These are phyloP conservation scores for Lontra canadensis DNA, from an alignment of 2,113 vertebrate genomes.

Conservation along the genomic window DNA sequence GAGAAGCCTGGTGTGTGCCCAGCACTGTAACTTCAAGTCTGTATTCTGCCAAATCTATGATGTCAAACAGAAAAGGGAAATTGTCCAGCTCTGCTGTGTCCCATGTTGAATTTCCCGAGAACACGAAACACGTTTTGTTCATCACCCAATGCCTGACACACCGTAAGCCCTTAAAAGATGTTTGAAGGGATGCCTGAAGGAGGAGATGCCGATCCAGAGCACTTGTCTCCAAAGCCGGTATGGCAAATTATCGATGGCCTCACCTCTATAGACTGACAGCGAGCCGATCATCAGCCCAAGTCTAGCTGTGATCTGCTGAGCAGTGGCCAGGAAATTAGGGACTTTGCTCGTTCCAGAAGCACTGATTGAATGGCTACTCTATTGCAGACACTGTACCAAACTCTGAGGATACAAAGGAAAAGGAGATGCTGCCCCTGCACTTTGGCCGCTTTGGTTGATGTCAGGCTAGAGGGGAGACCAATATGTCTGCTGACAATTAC, in stretches of 20 bases:
- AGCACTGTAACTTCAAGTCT: neutral
- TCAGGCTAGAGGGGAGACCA: neutral
- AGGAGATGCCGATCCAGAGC: neutral
- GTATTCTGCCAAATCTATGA: neutral
- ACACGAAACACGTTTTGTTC: neutral
- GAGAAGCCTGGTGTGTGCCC: neutral
- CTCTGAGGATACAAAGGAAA: neutral
- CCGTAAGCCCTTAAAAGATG: neutral
- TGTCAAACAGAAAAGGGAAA: neutral
- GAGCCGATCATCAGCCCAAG: neutral
- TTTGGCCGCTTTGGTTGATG: neutral
- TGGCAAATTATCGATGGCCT: fast-evolving
- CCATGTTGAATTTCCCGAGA: neutral
- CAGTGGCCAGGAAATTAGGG: neutral
- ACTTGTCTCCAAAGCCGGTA: neutral
- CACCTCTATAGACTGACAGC: neutral
- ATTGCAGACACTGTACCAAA: neutral
- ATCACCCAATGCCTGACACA: neutral
- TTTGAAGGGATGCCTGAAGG: neutral
- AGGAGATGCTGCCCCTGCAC: neutral
- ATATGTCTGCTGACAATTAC: too few species aligned
- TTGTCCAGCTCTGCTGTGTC: neutral
- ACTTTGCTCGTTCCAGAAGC: neutral
- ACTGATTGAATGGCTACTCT: neutral
- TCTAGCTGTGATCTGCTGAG: neutral